Evolutionary conservation across 1,140 invertebrate genomes (phyloP), one percentile per base, ranked within the genome.

Genomic region (Chironomus tepperi): DNA sequence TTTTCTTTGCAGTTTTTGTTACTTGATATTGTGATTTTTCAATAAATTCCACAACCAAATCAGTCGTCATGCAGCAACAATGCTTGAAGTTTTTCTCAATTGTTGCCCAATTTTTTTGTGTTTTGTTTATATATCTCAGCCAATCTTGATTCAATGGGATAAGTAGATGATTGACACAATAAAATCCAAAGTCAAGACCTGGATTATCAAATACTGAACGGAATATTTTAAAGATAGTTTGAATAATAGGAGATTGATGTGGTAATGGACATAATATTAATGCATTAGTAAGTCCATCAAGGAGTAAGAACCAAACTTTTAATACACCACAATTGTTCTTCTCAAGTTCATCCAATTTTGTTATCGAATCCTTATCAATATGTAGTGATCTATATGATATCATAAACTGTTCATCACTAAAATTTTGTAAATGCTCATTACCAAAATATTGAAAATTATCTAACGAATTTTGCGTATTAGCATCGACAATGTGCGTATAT

Each of bases 71-170:
- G 12, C 95, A 95, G 80, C 93, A 95, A 78, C 93, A 96, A 79
- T 97, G 94, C 80, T 96, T 97, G 79, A 96, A 97, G 81, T 95
- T 96, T 65, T 91, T 88, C 77, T 90, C 90, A 76, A 90, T 88
- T 67, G 88, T 87, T 77, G 91, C 89, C 88, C 89, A 91, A 43
- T 89, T 86, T 77, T 86, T 86, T 77, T 86, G 86, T 1, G 88
- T 87, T 75, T 88, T 87, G 75, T 88, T 86, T 74, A 91, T 88
- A 79, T 92, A 90, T 9, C 94, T 85, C 72, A 96, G 80, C 95
- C 95, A 97, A 77, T 90, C 89, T 84, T 97, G 95, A 12, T 97
- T 89, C 84, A 92, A 93, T 0, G 95, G 94, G 74, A 98, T 83
- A 1, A 97, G 82, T 64, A 97, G 81, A 80, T 96, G 93, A 80